phyloP scores from a whole-genome alignment of 2,888 invertebrate genomes.

The Drymonia ruficornis region DNA sequence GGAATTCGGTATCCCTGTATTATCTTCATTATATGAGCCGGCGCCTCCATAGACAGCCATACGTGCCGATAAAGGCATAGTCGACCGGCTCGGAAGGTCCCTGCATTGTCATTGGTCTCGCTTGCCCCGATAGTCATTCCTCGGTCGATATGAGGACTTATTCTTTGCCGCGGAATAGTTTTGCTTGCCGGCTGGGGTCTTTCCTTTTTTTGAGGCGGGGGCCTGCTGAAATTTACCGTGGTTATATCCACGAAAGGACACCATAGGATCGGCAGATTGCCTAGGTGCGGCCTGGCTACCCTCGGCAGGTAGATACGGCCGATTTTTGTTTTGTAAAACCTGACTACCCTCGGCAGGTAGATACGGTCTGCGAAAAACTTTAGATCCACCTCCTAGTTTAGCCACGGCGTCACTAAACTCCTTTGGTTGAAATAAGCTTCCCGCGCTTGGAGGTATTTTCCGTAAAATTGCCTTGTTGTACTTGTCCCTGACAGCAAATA shows the following conservation, averaged over 20 bases:
- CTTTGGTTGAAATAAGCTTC: not conserved
- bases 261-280: not conserved
- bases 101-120: conserved; percentile 1
- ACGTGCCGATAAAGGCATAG: not conserved
- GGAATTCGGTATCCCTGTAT: conserved; percentile 4
- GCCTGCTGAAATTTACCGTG: not conserved
- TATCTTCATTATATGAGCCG: not conserved
- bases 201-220: not conserved
- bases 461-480: not conserved
- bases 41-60: not conserved
- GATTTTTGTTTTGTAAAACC: not conserved
- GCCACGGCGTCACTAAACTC: conserved; percentile 2
- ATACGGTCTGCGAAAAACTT: not conserved
- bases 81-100: not conserved
- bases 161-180: not conserved
- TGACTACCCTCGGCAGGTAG: not conserved
- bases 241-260: conserved; percentile 2
- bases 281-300: conserved; percentile 2
- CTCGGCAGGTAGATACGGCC: conserved; percentile 4
- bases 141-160: not conserved
- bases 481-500: not conserved
- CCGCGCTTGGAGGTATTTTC: not conserved
- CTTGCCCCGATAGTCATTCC: not conserved
- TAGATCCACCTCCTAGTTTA: not conserved
- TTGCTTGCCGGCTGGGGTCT: not conserved